Evolutionary conservation across 2,888 invertebrate species (phyloP), one percentile per base, ranked within the genome.

Genomic region (Trisateles emortualis): DNA sequence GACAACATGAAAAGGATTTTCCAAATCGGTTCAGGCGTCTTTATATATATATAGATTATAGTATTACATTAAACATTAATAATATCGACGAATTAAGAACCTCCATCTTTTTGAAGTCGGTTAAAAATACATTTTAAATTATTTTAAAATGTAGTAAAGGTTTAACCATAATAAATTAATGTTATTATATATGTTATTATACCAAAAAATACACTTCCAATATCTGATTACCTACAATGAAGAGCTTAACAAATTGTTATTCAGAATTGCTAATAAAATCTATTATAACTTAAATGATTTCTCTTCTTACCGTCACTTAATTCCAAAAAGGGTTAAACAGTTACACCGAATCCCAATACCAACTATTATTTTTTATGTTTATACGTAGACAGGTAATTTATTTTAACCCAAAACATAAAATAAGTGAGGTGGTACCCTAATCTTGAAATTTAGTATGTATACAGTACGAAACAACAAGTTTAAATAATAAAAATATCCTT

Each of bases 401-500:
- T 61, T 64, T 50, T 17, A 32, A 62, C 50, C 69, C 65, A 13
- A 56, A 58, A 61, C 48, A 69, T 64, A 59, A 64, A 68, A 62
- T 54, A 44, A 62, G 45, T 64, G 51, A 66, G 55, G 45, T 56
- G 56, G 29, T 58, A 49, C 40, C 55, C 43, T 53, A 59, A 59
- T 61, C 43, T 58, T 33, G 44, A 57, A 54, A 58, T 66, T 72
- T 59, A 65, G 54, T 64, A 64, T 62, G 50, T 61, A 62, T 56
- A 59, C 45, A 52, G 39, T 38, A 61, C 62, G 53, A 69, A 63
- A 57, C 52, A 58, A 29, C 32, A 41, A 60, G 39, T 44, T 42
- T 51, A 61, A 62, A 69, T 69, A 67, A 64, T 60, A 64, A 64
- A 53, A 58, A 50, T 39, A 47, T 58, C 43, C 52, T 71, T 64